These are phyloP conservation scores for Calidris pugnax DNA, from an alignment of 2,113 vertebrate species.

Conservation along the genomic window DNA sequence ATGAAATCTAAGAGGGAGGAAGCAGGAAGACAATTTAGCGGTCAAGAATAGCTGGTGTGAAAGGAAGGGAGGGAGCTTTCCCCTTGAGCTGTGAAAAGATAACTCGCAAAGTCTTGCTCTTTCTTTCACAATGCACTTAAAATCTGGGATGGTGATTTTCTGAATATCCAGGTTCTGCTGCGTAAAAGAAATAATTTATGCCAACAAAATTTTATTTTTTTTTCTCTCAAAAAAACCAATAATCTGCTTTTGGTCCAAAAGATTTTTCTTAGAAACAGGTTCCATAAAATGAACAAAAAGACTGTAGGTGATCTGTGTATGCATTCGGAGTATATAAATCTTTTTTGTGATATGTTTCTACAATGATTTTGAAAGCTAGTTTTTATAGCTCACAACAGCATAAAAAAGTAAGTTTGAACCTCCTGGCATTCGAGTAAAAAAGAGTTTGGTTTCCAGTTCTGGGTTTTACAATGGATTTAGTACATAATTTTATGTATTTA, in stretches of 20 bases:
- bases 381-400: background rate
- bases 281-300: background rate
- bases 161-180: background rate
- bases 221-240: background rate
- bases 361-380: background rate
- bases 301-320: background rate
- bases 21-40: constrained; percentile 51
- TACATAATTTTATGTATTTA: background rate
- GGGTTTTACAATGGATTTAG: background rate
- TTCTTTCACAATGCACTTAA: constrained; percentile 39
- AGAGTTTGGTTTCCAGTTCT: background rate
- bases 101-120: background rate
- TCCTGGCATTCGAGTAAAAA: background rate
- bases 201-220: background rate
- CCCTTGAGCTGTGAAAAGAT: constrained; percentile 40
- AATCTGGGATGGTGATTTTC: background rate
- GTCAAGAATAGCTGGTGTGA: constrained; percentile 66
- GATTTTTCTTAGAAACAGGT: background rate
- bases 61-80: constrained; percentile 58
- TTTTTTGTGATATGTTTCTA: background rate
- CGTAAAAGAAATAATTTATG: background rate
- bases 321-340: background rate
- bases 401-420: background rate
- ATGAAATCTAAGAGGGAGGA: constrained; percentile 51
- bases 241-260: background rate